These are phyloP conservation scores for Mnemiopsis leidyi DNA, from an alignment of 37 sponge, comb jelly and placozoan species.

Conservation along the genomic window DNA sequence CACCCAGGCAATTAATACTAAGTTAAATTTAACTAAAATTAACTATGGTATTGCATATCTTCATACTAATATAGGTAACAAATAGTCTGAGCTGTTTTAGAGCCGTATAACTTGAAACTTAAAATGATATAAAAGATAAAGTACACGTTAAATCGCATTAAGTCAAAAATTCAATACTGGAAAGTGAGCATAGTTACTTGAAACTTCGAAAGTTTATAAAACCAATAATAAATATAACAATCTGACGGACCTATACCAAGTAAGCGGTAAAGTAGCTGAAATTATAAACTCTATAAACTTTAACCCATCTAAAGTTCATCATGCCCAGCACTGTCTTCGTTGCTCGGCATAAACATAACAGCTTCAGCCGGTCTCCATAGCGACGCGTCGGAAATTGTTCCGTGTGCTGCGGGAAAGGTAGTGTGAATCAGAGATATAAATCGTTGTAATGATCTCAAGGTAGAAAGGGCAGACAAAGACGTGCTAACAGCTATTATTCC, in stretches of 20 bases:
- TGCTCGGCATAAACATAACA: neutral
- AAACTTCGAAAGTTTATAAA: no score
- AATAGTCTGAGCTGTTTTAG: neutral
- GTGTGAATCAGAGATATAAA: neutral
- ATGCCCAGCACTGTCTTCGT: conserved; percentile 5
- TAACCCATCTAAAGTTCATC: conserved; percentile 12
- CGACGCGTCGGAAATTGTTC: neutral
- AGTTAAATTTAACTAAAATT: no score
- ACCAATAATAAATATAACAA: no score
- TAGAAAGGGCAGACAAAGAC: neutral
- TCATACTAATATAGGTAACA: neutral
- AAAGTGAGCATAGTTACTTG: no score
- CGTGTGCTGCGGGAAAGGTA: neutral
- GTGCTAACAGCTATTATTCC: neutral
- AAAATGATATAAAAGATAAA: no score
- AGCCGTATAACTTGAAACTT: no score
- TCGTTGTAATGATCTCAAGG: neutral
- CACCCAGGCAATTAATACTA: no score
- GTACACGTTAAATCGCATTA: no score
- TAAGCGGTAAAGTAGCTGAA: neutral
- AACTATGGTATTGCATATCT: neutral
- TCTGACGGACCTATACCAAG: no score
- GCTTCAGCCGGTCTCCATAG: conserved; percentile 37
- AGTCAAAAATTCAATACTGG: no score
- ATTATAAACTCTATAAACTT: neutral